These are phyloP conservation scores for Schizotus pectinicornis DNA, from an alignment of 2,888 invertebrate genomes.

Conservation along the genomic window DNA sequence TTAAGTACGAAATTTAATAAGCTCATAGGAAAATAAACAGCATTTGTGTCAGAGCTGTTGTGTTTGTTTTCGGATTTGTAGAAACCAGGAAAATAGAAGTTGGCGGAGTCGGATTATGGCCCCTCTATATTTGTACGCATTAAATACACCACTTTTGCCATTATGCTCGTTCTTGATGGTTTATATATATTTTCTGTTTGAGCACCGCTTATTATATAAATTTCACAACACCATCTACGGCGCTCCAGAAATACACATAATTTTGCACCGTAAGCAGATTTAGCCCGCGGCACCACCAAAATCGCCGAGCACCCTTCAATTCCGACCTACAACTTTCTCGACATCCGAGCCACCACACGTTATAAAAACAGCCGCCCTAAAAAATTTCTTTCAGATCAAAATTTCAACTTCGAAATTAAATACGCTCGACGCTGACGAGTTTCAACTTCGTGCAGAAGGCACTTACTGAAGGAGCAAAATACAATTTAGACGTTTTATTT, in stretches of 20 bases:
- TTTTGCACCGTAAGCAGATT: slow-evolving; percentile 3
- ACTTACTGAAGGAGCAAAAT: no score
- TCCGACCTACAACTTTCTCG: no score
- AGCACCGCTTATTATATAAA: slow-evolving; percentile 15
- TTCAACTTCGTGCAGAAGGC: no score
- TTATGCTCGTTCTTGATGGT: slow-evolving; percentile 21
- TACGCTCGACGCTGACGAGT: no score
- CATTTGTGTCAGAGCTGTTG: slow-evolving; percentile 39
- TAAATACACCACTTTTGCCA: slow-evolving; percentile 27
- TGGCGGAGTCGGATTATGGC: slow-evolving; percentile 23
- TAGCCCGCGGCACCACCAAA: no score
- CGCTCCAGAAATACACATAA: slow-evolving; percentile 8
- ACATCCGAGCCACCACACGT: no score
- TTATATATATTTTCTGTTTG: slow-evolving; percentile 19
- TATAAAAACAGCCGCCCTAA: no score
- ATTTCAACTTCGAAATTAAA: no score
- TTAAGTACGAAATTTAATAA: slow-evolving; percentile 52
- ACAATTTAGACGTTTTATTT: no score
- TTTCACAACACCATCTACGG: slow-evolving; percentile 9
- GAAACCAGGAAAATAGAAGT: slow-evolving; percentile 31
- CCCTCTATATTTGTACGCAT: slow-evolving; percentile 19
- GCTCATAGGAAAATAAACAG: slow-evolving; percentile 51
- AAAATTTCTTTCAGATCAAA: no score
- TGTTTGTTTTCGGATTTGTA: slow-evolving; percentile 39
- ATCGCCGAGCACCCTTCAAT: no score